Percentiles rank a stretch among this genome's conserved stretches.
These are phyloP conservation scores for Iselma pallidipennis DNA, from an alignment of 2,888 invertebrate species.

Conservation along the genomic window DNA sequence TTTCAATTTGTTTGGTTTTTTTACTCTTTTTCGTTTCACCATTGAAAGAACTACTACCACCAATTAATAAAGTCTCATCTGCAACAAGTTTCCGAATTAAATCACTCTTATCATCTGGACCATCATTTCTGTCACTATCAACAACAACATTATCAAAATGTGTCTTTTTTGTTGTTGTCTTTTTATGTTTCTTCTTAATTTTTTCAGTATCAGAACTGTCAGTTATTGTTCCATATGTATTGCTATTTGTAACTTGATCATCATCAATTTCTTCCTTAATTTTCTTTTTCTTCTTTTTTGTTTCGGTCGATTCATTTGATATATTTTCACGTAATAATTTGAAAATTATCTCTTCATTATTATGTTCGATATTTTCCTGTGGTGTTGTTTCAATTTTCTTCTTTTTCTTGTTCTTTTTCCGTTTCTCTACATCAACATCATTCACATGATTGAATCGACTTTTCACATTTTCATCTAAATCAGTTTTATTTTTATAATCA, in stretches of 20 bases:
- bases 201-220: slow-evolving; percentile 4
- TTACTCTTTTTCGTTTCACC: background rate
- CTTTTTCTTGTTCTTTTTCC: background rate
- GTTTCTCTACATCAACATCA: background rate
- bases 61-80: background rate
- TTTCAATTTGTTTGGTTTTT: slow-evolving; percentile 3
- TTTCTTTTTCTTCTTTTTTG: slow-evolving; percentile 24
- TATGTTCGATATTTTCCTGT: background rate
- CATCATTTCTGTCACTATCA: slow-evolving; percentile 6
- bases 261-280: slow-evolving; percentile 3
- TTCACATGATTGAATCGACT: slow-evolving; percentile 35
- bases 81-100: background rate
- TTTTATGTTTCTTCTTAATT: slow-evolving; percentile 9
- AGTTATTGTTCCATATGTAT: background rate
- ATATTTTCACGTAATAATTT: slow-evolving; percentile 13
- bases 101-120: slow-evolving; percentile 7
- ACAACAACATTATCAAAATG: too few species aligned
- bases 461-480: slow-evolving; percentile 37
- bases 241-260: background rate
- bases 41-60: background rate
- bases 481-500: slow-evolving; percentile 39
- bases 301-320: slow-evolving; percentile 19
- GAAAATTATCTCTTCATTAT: background rate
- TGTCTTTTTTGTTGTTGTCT: too few species aligned
- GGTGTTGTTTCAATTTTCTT: background rate